These are phyloP conservation scores for Yasuhikotakia modesta DNA, from an alignment of 2,797 vertebrate species.

Conservation along the genomic window DNA sequence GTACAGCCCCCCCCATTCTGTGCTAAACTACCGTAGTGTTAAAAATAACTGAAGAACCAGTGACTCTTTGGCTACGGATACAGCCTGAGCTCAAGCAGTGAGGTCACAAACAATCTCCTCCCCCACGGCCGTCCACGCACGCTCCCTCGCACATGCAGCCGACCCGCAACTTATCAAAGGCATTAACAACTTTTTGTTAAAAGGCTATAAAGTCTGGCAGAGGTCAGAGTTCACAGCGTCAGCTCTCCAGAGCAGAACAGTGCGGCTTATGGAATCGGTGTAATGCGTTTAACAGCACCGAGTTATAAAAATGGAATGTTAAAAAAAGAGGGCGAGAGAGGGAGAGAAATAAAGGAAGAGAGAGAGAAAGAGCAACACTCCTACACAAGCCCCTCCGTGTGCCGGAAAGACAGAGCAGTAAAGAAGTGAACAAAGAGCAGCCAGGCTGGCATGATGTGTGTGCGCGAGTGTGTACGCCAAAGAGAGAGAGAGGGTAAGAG, in stretches of 20 bases:
- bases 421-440: constrained; percentile 63
- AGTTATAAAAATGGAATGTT: constrained; percentile 66
- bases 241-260: constrained; percentile 56
- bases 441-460: constrained; percentile 57
- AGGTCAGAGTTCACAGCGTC: constrained; percentile 57
- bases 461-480: constrained; percentile 32
- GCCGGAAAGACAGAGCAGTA: constrained; percentile 54
- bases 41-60: constrained; percentile 58
- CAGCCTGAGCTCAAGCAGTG: constrained; percentile 32
- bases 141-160: constrained; percentile 49
- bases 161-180: constrained; percentile 58
- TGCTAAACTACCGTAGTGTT: constrained; percentile 44
- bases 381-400: constrained; percentile 63
- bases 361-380: constrained; percentile 52
- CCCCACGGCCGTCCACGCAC: constrained; percentile 42
- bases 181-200: constrained; percentile 65
- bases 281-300: constrained; percentile 61
- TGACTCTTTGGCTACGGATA: constrained; percentile 52
- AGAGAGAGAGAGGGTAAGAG: constrained; percentile 46
- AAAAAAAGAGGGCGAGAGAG: constrained; percentile 39
- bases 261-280: constrained; percentile 53
- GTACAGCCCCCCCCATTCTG: constrained; percentile 18
- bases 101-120: constrained; percentile 54
- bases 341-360: constrained; percentile 44
- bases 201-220: constrained; percentile 58